Percentiles rank a stretch among this genome's conserved stretches.
These are phyloP conservation scores for Spilosoma lubricipeda DNA, from an alignment of 2,888 invertebrate genomes.

Conservation along the genomic window DNA sequence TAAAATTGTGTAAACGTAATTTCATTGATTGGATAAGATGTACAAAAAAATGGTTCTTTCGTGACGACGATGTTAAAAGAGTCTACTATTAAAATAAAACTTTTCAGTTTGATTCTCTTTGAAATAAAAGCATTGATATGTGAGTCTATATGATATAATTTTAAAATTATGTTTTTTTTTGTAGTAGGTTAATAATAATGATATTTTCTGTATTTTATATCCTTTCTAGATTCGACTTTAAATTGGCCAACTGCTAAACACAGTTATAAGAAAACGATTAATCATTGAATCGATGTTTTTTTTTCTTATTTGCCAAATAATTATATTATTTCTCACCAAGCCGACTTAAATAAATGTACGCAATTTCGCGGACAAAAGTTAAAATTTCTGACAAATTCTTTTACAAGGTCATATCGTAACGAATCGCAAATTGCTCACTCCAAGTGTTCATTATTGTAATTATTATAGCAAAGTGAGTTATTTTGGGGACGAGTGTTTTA, in stretches of 20 bases:
- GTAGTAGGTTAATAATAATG: too few species aligned
- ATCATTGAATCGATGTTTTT: too few species aligned
- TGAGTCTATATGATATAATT: too few species aligned
- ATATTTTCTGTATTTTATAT: too few species aligned
- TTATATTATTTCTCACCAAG: conserved; percentile 23
- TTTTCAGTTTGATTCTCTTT: too few species aligned
- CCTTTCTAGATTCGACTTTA: too few species aligned
- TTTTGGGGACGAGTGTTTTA: conserved; percentile 16
- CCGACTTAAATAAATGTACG: conserved; percentile 34
- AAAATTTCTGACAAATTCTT: conserved; percentile 38
- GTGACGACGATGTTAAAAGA: too few species aligned
- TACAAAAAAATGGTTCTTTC: too few species aligned
- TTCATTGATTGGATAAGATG: not conserved
- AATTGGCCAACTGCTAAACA: not conserved
- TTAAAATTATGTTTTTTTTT: too few species aligned
- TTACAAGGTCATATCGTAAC: conserved; percentile 44
- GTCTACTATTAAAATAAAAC: too few species aligned
- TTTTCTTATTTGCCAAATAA: conserved; percentile 3
- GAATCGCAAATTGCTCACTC: conserved; percentile 46
- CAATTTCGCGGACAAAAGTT: conserved; percentile 45
- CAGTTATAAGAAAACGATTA: not conserved
- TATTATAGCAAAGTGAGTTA: conserved; percentile 35
- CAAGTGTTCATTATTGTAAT: conserved; percentile 36
- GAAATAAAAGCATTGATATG: too few species aligned
- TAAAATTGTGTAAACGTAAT: not conserved